phyloP scores from a whole-genome alignment of 2,888 invertebrate species.

The Saturnia japonica region DNA sequence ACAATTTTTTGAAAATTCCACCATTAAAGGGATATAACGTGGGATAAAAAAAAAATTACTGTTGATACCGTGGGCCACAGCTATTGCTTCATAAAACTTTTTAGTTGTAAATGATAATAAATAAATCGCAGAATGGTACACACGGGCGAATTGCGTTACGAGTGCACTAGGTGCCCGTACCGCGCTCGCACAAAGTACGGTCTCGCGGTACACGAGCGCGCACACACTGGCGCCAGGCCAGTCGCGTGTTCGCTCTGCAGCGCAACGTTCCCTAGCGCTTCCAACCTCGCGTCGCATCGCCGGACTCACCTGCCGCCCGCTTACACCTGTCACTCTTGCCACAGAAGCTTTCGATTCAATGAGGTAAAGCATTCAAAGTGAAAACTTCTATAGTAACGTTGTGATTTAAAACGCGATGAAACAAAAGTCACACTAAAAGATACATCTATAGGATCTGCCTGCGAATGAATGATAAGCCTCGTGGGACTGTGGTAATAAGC shows the following conservation, averaged over 20 bases:
- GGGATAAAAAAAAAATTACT: too few relatives aligned
- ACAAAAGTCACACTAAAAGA: too few relatives aligned
- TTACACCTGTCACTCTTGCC: constrained; percentile 41
- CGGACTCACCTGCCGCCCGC: constrained; percentile 42
- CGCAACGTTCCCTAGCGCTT: constrained; percentile 40
- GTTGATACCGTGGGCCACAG: too few relatives aligned
- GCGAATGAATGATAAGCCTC: too few relatives aligned
- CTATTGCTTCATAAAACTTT: too few relatives aligned
- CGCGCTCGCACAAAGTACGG: constrained; percentile 41
- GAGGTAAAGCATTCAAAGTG: constrained; percentile 28
- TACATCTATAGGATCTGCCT: too few relatives aligned
- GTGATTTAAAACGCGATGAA: too few relatives aligned
- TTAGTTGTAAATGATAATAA: background rate
- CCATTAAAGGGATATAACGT: too few relatives aligned
- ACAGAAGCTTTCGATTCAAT: constrained; percentile 39
- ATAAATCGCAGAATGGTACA: constrained; percentile 36
- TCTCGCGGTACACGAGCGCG: constrained; percentile 43
- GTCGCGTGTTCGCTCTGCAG: constrained; percentile 39
- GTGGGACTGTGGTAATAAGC: too few relatives aligned
- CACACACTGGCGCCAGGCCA: constrained; percentile 41
- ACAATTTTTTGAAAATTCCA: too few relatives aligned
- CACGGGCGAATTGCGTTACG: constrained; percentile 33
- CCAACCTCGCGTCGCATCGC: constrained; percentile 44
- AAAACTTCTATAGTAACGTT: too few relatives aligned
- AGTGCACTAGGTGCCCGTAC: constrained; percentile 40